Conservation (phyloP, 2,113 vertebrate species). For the Lanius ludovicianus region DNA sequence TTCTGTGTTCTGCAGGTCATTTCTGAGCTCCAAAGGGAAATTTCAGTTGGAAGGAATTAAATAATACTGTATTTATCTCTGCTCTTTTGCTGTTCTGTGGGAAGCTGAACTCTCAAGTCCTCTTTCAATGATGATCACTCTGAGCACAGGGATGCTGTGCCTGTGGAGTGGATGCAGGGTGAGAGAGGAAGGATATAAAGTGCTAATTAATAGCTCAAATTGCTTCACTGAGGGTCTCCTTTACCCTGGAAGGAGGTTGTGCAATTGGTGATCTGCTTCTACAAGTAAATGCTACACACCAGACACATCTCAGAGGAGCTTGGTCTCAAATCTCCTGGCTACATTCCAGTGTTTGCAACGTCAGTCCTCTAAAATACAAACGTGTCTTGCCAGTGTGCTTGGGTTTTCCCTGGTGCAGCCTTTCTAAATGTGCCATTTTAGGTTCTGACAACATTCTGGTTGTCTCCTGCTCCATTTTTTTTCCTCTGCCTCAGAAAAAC, state of each 20-base stretch:
- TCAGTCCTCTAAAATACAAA: not conserved
- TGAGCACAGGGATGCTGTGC: not conserved
- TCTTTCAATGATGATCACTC: not conserved
- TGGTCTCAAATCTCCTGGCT: not conserved
- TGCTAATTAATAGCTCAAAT: not conserved
- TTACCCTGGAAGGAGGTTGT: not conserved
- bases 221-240: not conserved
- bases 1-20: not conserved
- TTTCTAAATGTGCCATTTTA: not conserved
- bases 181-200: not conserved
- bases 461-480: not conserved
- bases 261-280: not conserved
- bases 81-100: not conserved
- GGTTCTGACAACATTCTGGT: not conserved
- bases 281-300: not conserved
- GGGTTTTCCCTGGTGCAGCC: not conserved
- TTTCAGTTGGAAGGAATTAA: not conserved
- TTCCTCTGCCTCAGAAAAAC: not conserved
- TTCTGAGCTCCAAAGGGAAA: not conserved
- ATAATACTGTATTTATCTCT: not conserved
- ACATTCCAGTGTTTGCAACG: not conserved
- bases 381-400: fast-evolving
- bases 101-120: not conserved
- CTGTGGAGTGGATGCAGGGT: not conserved
- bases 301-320: not conserved